phyloP scores from a whole-genome alignment of 2,113 vertebrate genomes.

The Rissa tridactyla region DNA sequence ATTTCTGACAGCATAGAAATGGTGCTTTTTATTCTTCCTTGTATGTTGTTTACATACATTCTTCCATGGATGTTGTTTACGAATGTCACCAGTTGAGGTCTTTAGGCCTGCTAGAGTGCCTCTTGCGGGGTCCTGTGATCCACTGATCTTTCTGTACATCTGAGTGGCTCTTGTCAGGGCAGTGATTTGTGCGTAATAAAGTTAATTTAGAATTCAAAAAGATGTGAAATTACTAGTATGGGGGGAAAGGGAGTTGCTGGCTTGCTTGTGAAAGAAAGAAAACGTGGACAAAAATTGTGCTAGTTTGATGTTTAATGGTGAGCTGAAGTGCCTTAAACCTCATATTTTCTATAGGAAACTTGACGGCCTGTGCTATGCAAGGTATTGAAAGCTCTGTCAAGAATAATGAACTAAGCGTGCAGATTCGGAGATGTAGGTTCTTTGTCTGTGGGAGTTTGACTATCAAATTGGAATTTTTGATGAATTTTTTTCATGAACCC shows the following conservation, averaged over 20 bases:
- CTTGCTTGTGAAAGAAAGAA: neutral
- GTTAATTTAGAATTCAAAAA: neutral
- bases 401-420: neutral
- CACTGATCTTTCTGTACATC: fast-evolving
- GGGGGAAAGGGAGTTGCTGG: neutral
- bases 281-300: neutral
- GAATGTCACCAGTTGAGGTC: neutral
- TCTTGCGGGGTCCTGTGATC: neutral
- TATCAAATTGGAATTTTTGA: neutral
- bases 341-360: neutral
- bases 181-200: neutral
- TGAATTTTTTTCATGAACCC: neutral
- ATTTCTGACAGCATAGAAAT: neutral
- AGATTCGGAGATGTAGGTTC: neutral
- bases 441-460: neutral
- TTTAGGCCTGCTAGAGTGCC: neutral
- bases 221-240: no score
- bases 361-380: neutral
- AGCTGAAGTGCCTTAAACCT: neutral
- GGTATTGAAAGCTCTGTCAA: neutral
- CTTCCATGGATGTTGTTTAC: neutral
- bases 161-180: neutral
- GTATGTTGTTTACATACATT: no score
- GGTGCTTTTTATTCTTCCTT: neutral
- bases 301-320: neutral